Percentiles rank a stretch among this genome's conserved stretches.
phyloP scores from a whole-genome alignment of 2,113 vertebrate genomes.

The Leucopternis melanops region DNA sequence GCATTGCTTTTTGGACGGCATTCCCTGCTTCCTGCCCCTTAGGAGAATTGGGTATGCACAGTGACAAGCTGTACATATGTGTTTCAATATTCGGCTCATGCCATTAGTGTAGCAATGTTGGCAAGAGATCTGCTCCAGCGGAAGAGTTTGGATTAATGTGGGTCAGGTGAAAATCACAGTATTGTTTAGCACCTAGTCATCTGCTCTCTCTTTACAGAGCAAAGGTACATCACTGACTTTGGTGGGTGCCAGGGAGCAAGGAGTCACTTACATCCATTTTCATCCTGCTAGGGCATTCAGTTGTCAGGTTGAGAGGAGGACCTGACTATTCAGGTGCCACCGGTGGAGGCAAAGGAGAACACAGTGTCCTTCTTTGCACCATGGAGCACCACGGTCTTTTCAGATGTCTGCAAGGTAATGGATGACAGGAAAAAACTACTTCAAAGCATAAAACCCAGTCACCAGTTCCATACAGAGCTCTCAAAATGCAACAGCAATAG shows the following conservation, averaged over 20 bases:
- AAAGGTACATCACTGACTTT: background rate
- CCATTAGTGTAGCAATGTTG: background rate
- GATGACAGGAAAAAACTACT: background rate
- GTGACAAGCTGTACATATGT: background rate
- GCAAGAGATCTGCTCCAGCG: background rate
- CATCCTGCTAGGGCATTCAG: background rate
- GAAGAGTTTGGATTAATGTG: background rate
- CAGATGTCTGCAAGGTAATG: background rate
- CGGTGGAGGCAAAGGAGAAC: background rate
- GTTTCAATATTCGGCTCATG: background rate
- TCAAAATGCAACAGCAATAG: background rate
- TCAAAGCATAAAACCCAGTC: background rate
- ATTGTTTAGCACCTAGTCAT: background rate
- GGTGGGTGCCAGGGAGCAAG: background rate
- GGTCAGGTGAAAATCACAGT: background rate
- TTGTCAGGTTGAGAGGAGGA: background rate
- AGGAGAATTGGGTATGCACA: background rate
- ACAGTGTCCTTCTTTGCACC: background rate
- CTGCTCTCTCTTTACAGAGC: background rate
- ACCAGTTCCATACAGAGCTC: background rate
- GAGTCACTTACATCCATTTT: background rate
- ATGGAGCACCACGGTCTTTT: background rate
- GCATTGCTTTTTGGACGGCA: background rate
- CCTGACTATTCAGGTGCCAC: fast-evolving
- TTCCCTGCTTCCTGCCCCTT: background rate